These are phyloP conservation scores for Apis florea DNA, from an alignment of 1,140 invertebrate species.

Conservation along the genomic window DNA sequence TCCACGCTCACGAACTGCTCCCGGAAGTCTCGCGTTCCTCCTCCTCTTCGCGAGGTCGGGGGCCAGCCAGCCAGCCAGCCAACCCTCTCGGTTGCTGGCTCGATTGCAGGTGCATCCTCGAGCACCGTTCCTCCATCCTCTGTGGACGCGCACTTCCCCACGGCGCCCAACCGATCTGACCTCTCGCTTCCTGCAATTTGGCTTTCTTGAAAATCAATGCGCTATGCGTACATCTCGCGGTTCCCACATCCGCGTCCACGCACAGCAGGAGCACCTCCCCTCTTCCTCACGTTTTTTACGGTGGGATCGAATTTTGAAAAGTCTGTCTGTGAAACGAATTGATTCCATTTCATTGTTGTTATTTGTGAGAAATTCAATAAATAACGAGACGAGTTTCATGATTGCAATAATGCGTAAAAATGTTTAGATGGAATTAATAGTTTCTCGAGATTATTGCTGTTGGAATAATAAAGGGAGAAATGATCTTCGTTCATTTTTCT, in stretches of 20 bases:
- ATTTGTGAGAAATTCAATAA: too few species aligned
- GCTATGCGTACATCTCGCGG: constrained; percentile 55
- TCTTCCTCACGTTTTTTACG: too few species aligned
- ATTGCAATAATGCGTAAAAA: too few species aligned
- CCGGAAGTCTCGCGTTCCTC: constrained; percentile 53
- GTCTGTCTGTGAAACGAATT: too few species aligned
- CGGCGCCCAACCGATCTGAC: constrained; percentile 59
- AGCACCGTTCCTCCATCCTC: neutral
- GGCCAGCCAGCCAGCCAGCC: constrained; percentile 10
- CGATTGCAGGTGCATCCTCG: constrained; percentile 62
- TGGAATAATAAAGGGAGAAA: too few species aligned
- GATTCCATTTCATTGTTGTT: too few species aligned
- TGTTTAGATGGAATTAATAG: too few species aligned
- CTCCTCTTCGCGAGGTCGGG: constrained; percentile 39
- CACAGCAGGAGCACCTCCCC: too few species aligned
- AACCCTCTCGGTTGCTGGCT: constrained; percentile 37
- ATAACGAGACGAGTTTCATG: too few species aligned
- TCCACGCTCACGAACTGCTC: constrained; percentile 33
- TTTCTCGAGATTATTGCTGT: too few species aligned
- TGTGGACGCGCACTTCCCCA: constrained; percentile 37
- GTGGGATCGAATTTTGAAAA: too few species aligned
- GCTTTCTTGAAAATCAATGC: constrained; percentile 72
- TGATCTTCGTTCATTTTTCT: too few species aligned
- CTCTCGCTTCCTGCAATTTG: constrained; percentile 75
- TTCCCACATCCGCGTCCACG: constrained; percentile 68